Evolutionary conservation across 2,113 vertebrate genomes (phyloP).

Genomic region (Proterorhinus semilunaris): DNA sequence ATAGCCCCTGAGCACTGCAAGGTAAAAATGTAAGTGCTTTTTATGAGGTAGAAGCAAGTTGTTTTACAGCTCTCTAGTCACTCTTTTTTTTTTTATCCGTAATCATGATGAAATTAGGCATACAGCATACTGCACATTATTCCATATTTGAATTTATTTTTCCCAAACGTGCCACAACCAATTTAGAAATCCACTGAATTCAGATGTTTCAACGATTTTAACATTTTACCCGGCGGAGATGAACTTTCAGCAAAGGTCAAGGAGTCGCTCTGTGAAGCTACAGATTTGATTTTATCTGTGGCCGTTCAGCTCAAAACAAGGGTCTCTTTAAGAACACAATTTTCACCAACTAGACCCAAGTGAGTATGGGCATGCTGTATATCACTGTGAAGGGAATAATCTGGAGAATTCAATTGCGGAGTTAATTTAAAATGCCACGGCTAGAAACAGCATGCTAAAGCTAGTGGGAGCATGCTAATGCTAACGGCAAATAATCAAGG

Average conservation of each 20-base stretch:
- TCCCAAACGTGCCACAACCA: neutral
- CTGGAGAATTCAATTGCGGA: too few relatives aligned
- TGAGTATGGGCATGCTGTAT: too few relatives aligned
- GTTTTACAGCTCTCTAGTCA: neutral
- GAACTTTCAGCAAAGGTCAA: neutral
- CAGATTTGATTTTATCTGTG: too few relatives aligned
- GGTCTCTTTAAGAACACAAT: too few relatives aligned
- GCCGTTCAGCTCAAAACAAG: too few relatives aligned
- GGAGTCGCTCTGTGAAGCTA: neutral
- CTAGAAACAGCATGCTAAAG: too few relatives aligned
- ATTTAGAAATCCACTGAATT: neutral
- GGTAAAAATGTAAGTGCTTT: neutral
- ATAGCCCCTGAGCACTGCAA: neutral
- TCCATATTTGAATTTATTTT: conserved; percentile 1
- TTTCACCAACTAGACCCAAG: too few relatives aligned
- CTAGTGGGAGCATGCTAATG: too few relatives aligned
- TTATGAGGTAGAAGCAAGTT: neutral
- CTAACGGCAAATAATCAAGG: too few relatives aligned
- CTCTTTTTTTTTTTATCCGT: neutral
- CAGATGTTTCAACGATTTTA: neutral
- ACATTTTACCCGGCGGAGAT: neutral
- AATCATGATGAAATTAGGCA: conserved; percentile 1
- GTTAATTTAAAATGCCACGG: too few relatives aligned
- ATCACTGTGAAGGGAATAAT: too few relatives aligned
- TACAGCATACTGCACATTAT: conserved; percentile 1